Percentiles rank a stretch among this genome's conserved stretches.
These are phyloP conservation scores for Perizoma flavofasciatum DNA, from an alignment of 2,888 invertebrate species.

Conservation along the genomic window DNA sequence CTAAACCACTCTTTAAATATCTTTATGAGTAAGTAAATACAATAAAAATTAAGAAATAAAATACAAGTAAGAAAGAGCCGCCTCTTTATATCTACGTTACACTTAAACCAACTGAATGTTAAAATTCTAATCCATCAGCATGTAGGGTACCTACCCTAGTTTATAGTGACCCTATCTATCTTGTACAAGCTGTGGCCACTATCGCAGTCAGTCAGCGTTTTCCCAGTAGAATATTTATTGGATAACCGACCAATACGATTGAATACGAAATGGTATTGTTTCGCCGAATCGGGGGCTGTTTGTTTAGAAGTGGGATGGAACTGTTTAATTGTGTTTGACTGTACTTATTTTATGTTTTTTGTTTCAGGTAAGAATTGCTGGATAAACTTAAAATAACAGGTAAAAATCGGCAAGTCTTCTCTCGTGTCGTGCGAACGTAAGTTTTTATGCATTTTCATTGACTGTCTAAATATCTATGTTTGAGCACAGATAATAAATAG, in stretches of 20 bases:
- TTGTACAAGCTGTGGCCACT: conserved; percentile 15
- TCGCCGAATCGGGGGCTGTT: conserved; percentile 24
- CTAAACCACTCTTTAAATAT: too few species aligned
- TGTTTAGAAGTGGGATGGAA: conserved; percentile 23
- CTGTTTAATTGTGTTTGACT: conserved; percentile 19
- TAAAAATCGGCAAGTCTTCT: too few species aligned
- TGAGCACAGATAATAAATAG: too few species aligned
- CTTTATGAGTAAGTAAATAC: too few species aligned
- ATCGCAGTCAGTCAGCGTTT: conserved; percentile 46
- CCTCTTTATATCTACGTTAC: too few species aligned
- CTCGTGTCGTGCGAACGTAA: too few species aligned
- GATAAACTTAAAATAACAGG: background rate
- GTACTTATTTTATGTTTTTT: conserved; percentile 29
- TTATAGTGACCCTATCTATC: conserved; percentile 8
- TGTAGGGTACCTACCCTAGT: background rate
- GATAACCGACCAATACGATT: conserved; percentile 38
- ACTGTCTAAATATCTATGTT: too few species aligned
- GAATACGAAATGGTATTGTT: conserved; percentile 41
- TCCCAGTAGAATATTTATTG: conserved; percentile 52
- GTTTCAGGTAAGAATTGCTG: conserved; percentile 45
- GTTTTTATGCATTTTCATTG: too few species aligned
- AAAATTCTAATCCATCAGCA: too few species aligned
- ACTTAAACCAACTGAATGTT: too few species aligned
- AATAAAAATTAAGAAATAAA: too few species aligned
- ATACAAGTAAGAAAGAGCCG: too few species aligned